A percentile compares a stretch with the other conserved stretches of the same genome.
Evolutionary conservation across 2,113 vertebrate species (phyloP).

Genomic region (Epinephelus lanceolatus): DNA sequence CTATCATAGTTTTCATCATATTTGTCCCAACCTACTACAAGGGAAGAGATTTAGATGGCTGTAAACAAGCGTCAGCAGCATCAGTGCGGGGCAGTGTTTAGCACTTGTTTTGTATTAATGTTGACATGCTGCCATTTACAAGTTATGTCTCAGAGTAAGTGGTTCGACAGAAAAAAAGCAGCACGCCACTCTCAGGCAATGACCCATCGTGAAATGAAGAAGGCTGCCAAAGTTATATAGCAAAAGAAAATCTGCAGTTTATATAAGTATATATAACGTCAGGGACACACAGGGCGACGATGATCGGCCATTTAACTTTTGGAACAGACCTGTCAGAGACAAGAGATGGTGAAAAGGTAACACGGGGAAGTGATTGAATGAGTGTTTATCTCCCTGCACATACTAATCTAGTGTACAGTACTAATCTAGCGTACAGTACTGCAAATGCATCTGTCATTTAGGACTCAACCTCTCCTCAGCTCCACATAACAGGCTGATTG

Average conservation of each 20-base stretch:
- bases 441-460: constrained; percentile 1
- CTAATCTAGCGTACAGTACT: not conserved
- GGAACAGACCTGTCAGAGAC: not conserved
- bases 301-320: not conserved
- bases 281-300: not conserved
- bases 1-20: constrained; percentile 5
- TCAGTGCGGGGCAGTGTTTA: constrained; percentile 4
- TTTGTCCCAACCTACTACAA: constrained; percentile 18
- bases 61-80: constrained; percentile 11
- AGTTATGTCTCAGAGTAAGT: constrained; percentile 17
- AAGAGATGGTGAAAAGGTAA: not conserved
- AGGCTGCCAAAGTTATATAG: constrained; percentile 7
- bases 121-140: constrained; percentile 28
- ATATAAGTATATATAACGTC: not conserved
- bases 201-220: constrained; percentile 2
- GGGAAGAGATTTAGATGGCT: not conserved
- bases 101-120: constrained; percentile 17
- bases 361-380: not conserved
- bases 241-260: constrained; percentile 8
- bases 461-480: not conserved
- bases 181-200: not conserved
- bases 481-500: constrained; percentile 46
- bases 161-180: constrained; percentile 11
- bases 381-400: not conserved
- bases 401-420: not conserved